These are phyloP conservation scores for Ladona fulva DNA, from an alignment of 1,140 invertebrate species.

Conservation along the genomic window DNA sequence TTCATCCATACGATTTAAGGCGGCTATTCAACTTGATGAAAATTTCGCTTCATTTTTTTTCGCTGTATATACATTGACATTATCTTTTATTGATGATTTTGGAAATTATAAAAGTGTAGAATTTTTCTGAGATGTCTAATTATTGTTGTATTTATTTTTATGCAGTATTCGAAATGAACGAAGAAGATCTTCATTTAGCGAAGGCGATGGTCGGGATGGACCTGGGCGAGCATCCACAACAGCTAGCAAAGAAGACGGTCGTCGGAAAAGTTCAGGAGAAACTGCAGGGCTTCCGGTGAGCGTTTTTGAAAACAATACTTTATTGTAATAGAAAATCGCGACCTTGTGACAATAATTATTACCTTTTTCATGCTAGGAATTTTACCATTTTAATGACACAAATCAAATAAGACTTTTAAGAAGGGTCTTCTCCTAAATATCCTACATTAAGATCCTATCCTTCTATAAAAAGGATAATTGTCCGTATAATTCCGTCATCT, in stretches of 20 bases:
- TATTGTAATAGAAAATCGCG: too few species aligned
- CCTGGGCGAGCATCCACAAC: slow-evolving; percentile 19
- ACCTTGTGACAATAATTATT: too few species aligned
- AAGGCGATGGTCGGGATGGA: slow-evolving; percentile 46
- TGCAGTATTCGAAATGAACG: slow-evolving; percentile 41
- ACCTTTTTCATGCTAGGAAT: too few species aligned
- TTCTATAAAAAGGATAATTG: too few species aligned
- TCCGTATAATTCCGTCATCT: too few species aligned
- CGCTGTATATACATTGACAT: too few species aligned
- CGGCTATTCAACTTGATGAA: not conserved
- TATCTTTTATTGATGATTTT: not conserved
- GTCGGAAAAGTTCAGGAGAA: slow-evolving; percentile 35
- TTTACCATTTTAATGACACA: too few species aligned
- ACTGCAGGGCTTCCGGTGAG: slow-evolving; percentile 36
- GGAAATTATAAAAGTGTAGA: not conserved
- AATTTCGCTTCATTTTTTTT: not conserved
- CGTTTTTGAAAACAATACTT: not conserved
- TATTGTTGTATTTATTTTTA: not conserved
- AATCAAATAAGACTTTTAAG: too few species aligned
- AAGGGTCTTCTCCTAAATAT: too few species aligned
- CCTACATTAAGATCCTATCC: too few species aligned
- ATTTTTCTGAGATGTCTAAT: not conserved
- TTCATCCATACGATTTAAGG: not conserved
- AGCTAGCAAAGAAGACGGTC: slow-evolving; percentile 28
- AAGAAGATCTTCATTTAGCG: slow-evolving; percentile 53